Evolutionary conservation across 1,140 invertebrate species (phyloP).

Genomic region (Aethina tumida): DNA sequence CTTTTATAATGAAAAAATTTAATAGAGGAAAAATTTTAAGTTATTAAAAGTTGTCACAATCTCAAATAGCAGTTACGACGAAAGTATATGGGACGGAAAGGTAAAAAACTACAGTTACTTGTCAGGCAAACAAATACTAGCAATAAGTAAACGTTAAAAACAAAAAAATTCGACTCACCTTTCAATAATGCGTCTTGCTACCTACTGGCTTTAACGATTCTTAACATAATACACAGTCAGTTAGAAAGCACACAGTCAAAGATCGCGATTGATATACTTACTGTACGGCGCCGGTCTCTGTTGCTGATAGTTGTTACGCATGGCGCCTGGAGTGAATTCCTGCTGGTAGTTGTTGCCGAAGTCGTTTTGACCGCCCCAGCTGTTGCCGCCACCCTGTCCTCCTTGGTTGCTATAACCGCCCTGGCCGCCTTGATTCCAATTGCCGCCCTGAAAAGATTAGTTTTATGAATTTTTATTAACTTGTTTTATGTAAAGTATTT

Average conservation of each 20-base stretch:
- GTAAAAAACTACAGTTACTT: neutral
- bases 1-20: too few relatives aligned
- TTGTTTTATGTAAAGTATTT: too few relatives aligned
- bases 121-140: conserved; percentile 9
- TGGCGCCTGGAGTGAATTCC: conserved; percentile 57
- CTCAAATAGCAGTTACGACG: conserved; percentile 4
- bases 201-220: conserved; percentile 13
- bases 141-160: conserved; percentile 6
- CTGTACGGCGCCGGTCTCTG: conserved; percentile 56
- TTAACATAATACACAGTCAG: conserved; percentile 19
- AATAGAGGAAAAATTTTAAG: neutral
- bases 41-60: conserved; percentile 1
- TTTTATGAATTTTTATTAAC: too few relatives aligned
- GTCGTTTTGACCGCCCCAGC: conserved; percentile 46
- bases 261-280: conserved; percentile 25
- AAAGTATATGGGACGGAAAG: conserved; percentile 2
- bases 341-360: conserved; percentile 69
- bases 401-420: conserved; percentile 30
- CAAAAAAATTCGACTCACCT: conserved; percentile 8
- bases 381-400: conserved; percentile 25
- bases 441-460: too few relatives aligned
- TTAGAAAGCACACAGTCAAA: conserved; percentile 12
- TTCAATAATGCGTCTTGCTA: conserved; percentile 6
- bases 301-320: conserved; percentile 52
- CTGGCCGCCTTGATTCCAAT: conserved; percentile 25